phyloP scores from a whole-genome alignment of 2,888 invertebrate species.

The Coecobrya sp. region DNA sequence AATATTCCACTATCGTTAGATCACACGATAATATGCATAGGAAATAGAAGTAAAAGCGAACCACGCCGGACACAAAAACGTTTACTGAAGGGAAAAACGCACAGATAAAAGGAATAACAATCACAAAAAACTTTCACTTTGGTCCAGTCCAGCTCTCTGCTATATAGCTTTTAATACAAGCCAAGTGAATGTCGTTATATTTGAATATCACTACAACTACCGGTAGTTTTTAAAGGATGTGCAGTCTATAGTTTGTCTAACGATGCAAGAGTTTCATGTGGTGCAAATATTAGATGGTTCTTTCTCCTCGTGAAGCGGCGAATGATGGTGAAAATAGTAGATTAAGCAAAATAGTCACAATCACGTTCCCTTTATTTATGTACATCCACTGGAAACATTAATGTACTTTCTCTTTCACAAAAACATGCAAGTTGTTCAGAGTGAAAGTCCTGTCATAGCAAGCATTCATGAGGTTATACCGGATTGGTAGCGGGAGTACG shows the following conservation, averaged over 20 bases:
- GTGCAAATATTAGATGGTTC: constrained; percentile 5
- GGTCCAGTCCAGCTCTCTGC: neutral
- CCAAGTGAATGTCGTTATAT: neutral
- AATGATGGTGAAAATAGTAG: constrained; percentile 35
- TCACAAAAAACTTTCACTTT: constrained; percentile 25
- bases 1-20: constrained; percentile 64
- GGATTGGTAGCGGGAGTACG: neutral
- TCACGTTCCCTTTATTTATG: constrained; percentile 37
- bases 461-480: constrained; percentile 18
- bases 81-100: constrained; percentile 36
- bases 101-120: constrained; percentile 44
- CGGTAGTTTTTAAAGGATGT: neutral
- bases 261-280: constrained; percentile 37
- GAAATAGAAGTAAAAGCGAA: neutral
- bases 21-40: constrained; percentile 42
- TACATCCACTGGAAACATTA: neutral
- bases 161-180: neutral
- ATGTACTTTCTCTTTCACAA: neutral
- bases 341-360: constrained; percentile 29
- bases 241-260: constrained; percentile 16
- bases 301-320: neutral
- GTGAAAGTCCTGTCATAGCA: constrained; percentile 32
- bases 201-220: neutral
- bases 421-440: neutral
- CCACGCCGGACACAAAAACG: constrained; percentile 44